These are phyloP conservation scores for Phrynocephalus versicolor DNA, from an alignment of 2,113 vertebrate species.

Conservation along the genomic window DNA sequence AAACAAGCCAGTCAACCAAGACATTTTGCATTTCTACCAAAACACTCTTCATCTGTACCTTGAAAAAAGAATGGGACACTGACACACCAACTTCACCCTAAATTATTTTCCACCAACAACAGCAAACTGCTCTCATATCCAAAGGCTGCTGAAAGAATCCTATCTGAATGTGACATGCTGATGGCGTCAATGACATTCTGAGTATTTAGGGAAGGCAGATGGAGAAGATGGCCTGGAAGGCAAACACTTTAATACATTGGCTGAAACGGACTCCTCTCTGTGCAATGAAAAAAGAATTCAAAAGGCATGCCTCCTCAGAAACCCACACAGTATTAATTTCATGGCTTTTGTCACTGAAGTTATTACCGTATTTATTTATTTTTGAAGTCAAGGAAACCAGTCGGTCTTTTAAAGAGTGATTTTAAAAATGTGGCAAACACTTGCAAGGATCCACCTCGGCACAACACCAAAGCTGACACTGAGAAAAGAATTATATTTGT, in stretches of 20 bases:
- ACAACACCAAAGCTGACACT: fast-evolving
- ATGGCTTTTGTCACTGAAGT: fast-evolving
- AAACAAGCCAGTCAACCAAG: neutral
- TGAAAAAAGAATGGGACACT: neutral
- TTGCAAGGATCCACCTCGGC: conserved; percentile 23
- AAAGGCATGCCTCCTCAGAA: neutral
- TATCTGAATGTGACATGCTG: neutral
- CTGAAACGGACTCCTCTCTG: conserved; percentile 26
- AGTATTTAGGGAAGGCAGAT: neutral
- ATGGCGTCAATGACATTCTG: neutral
- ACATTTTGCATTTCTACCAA: neutral
- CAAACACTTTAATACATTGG: neutral
- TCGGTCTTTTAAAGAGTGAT: neutral
- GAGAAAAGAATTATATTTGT: neutral
- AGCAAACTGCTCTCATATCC: neutral
- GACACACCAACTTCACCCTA: neutral
- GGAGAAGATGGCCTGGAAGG: neutral
- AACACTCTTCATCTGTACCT: neutral
- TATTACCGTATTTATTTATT: neutral
- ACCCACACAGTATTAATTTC: conserved; percentile 26
- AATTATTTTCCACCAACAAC: neutral
- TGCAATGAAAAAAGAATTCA: conserved; percentile 10
- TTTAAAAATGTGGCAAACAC: neutral
- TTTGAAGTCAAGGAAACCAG: neutral
- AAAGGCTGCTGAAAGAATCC: neutral